phyloP scores from a whole-genome alignment of 2,888 invertebrate genomes.

The Herminia tarsipennalis region DNA sequence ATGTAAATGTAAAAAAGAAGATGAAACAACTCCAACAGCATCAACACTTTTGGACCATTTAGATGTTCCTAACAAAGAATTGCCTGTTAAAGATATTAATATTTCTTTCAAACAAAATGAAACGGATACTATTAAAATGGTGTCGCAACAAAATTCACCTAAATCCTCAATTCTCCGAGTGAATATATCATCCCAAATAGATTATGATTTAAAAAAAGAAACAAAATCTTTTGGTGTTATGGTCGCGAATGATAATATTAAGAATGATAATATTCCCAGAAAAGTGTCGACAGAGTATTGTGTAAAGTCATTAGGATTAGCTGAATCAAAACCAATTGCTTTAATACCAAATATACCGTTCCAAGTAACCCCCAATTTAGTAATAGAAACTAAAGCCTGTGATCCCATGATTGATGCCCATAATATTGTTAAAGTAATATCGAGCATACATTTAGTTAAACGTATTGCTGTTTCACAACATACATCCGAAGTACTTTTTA shows the following conservation, averaged over 20 bases:
- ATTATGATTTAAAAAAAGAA: constrained; percentile 40
- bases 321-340: constrained; percentile 24
- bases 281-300: too few relatives aligned
- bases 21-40: constrained; percentile 11
- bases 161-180: constrained; percentile 15
- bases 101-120: constrained; percentile 3
- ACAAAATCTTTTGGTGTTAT: constrained; percentile 57
- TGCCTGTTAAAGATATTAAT: constrained; percentile 51
- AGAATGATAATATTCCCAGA: too few relatives aligned
- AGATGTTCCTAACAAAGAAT: constrained; percentile 22
- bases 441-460: constrained; percentile 31
- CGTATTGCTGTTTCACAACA: constrained; percentile 6
- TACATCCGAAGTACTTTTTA: too few relatives aligned
- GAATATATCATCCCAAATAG: constrained; percentile 53
- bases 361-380: neutral
- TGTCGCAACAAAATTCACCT: constrained; percentile 1
- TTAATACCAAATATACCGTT: constrained; percentile 14
- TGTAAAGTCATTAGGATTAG: too few relatives aligned
- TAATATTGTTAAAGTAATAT: constrained; percentile 5
- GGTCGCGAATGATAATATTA: too few relatives aligned
- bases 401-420: constrained; percentile 31
- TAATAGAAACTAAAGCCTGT: constrained; percentile 9
- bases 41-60: constrained; percentile 3
- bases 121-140: neutral
- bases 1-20: constrained; percentile 50